These are phyloP conservation scores for Ischnus inquisitorius DNA, from an alignment of 2,888 invertebrate species.

Conservation along the genomic window DNA sequence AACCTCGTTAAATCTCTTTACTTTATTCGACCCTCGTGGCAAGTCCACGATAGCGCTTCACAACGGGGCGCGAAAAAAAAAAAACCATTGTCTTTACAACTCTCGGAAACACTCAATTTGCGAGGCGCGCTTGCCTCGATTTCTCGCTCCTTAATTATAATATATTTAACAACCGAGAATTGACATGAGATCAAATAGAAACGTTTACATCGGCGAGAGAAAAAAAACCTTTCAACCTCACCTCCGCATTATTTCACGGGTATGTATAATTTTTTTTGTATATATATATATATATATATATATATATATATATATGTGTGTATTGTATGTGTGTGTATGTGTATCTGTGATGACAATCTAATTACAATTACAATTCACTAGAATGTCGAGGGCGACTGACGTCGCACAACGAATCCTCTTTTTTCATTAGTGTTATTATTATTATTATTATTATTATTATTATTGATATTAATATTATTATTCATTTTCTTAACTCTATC, in stretches of 20 bases:
- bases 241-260: constrained; percentile 50
- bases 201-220: constrained; percentile 48
- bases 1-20: constrained; percentile 48
- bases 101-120: constrained; percentile 56
- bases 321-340: constrained; percentile 25
- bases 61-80: constrained; percentile 23
- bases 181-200: constrained; percentile 69
- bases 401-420: constrained; percentile 35
- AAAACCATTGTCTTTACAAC: constrained; percentile 62
- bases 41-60: not conserved
- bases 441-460: not conserved
- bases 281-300: constrained; percentile 35
- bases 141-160: constrained; percentile 37
- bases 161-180: constrained; percentile 66
- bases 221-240: constrained; percentile 46
- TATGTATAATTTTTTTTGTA: constrained; percentile 56
- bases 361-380: constrained; percentile 62
- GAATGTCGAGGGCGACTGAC: constrained; percentile 37
- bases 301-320: constrained; percentile 38
- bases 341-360: constrained; percentile 49
- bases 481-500: constrained; percentile 2
- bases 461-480: not conserved
- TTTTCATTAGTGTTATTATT: not conserved
- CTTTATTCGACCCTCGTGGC: constrained; percentile 53
- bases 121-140: constrained; percentile 26